These are phyloP conservation scores for Oenanthe oenanthe DNA, from an alignment of 2,113 vertebrate species.

Conservation along the genomic window DNA sequence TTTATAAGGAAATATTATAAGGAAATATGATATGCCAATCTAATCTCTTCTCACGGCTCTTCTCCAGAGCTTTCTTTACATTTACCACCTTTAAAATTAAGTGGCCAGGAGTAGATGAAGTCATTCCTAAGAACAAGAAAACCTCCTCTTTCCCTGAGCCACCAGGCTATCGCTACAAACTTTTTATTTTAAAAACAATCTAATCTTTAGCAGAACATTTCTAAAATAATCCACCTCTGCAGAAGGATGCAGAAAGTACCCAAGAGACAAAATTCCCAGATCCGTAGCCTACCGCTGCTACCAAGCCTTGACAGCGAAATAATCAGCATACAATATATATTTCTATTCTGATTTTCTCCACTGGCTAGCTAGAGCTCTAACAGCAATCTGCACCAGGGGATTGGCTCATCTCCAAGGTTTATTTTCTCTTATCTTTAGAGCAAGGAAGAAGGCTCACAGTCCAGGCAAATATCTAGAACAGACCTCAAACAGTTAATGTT, in stretches of 20 bases:
- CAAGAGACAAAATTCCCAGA: conserved; percentile 35
- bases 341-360: conserved; percentile 62
- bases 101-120: neutral
- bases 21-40: neutral
- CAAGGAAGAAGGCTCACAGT: conserved; percentile 43
- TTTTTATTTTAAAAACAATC: neutral
- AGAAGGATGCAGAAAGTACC: conserved; percentile 22
- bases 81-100: neutral
- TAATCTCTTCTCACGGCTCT: neutral
- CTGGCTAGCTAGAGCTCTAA: conserved; percentile 49
- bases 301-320: conserved; percentile 50
- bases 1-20: neutral
- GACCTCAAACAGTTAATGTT: conserved; percentile 77
- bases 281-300: neutral
- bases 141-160: neutral
- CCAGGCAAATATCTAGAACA: conserved; percentile 59
- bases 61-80: neutral
- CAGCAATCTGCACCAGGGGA: conserved; percentile 43
- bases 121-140: neutral
- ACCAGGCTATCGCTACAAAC: neutral
- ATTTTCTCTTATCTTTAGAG: conserved; percentile 77
- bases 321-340: conserved; percentile 46
- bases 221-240: conserved; percentile 51
- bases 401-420: conserved; percentile 71
- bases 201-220: conserved; percentile 32